phyloP scores from a whole-genome alignment of 2,888 invertebrate species.

The Ariolimax columbianus region DNA sequence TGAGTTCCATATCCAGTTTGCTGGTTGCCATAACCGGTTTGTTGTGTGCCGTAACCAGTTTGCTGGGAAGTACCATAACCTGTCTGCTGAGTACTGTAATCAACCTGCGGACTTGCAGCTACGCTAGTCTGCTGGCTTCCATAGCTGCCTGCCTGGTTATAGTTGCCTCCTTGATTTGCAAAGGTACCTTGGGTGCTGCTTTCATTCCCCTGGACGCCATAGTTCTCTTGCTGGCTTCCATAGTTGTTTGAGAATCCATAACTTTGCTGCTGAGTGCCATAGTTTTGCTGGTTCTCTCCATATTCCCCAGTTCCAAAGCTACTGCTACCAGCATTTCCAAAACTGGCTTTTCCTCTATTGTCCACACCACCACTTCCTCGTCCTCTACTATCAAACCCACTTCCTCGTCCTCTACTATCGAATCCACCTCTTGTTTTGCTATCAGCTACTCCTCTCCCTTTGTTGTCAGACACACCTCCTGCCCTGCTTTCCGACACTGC shows the following conservation, averaged over 20 bases:
- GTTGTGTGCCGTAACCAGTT: slow-evolving; percentile 27
- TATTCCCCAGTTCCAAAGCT: slow-evolving; percentile 16
- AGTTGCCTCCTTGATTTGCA: slow-evolving; percentile 34
- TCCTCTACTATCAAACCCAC: slow-evolving; percentile 16
- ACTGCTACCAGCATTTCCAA: not conserved
- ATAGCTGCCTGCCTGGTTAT: slow-evolving; percentile 25
- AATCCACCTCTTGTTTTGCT: not conserved
- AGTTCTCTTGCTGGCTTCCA: slow-evolving; percentile 36
- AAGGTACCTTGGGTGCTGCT: not conserved
- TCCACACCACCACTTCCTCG: not conserved
- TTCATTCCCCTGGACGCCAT: slow-evolving; percentile 25
- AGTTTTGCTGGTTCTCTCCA: slow-evolving; percentile 14
- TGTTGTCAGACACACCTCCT: slow-evolving; percentile 24
- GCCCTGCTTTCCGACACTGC: slow-evolving; percentile 21
- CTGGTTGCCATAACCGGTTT: slow-evolving; percentile 24
- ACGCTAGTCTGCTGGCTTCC: not conserved
- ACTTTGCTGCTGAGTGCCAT: slow-evolving; percentile 2
- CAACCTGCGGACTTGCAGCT: slow-evolving; percentile 22
- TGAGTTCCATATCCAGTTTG: slow-evolving; percentile 33
- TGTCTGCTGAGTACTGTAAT: slow-evolving; percentile 32
- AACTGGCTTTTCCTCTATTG: slow-evolving; percentile 7
- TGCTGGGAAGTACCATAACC: slow-evolving; percentile 23
- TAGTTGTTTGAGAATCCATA: slow-evolving; percentile 23
- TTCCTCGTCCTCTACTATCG: slow-evolving; percentile 2
- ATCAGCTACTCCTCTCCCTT: not conserved